Percentiles rank a stretch among this genome's conserved stretches.
These are phyloP conservation scores for Phymanthus crucifer DNA, from an alignment of 92 coral and sea anemone genomes.

Conservation along the genomic window DNA sequence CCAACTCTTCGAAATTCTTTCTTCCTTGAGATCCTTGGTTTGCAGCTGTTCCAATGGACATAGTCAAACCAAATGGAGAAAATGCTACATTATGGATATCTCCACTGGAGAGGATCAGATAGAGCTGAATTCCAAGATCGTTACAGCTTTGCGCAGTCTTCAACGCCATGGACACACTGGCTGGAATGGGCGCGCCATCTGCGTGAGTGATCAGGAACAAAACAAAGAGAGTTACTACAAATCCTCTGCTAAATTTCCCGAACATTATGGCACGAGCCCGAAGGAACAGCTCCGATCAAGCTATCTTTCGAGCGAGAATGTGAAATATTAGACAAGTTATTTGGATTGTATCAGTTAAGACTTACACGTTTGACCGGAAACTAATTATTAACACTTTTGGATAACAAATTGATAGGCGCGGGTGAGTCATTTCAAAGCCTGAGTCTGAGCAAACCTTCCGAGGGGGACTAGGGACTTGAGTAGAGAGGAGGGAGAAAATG, in stretches of 20 bases:
- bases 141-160: slow-evolving; percentile 10
- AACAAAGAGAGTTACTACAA: background rate
- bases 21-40: slow-evolving; percentile 16
- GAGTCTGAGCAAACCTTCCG: too few relatives aligned
- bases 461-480: too few relatives aligned
- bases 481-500: too few relatives aligned
- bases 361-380: background rate
- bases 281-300: background rate
- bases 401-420: background rate
- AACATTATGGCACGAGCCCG: background rate
- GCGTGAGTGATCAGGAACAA: background rate
- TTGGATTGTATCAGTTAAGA: slow-evolving; percentile 1
- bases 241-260: background rate
- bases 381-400: background rate
- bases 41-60: slow-evolving; percentile 4
- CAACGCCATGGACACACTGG: background rate
- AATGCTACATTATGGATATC: slow-evolving; percentile 12
- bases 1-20: background rate
- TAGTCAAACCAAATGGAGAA: slow-evolving; percentile 36
- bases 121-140: slow-evolving; percentile 16
- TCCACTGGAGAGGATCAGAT: slow-evolving; percentile 10
- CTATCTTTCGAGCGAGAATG: background rate
- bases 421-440: too few relatives aligned
- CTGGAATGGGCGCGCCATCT: slow-evolving; percentile 1
- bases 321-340: background rate